A percentile compares a stretch with the other conserved stretches of the same genome.
Conservation (phyloP, 2,888 invertebrate species). For the Drosophila formosana region DNA sequence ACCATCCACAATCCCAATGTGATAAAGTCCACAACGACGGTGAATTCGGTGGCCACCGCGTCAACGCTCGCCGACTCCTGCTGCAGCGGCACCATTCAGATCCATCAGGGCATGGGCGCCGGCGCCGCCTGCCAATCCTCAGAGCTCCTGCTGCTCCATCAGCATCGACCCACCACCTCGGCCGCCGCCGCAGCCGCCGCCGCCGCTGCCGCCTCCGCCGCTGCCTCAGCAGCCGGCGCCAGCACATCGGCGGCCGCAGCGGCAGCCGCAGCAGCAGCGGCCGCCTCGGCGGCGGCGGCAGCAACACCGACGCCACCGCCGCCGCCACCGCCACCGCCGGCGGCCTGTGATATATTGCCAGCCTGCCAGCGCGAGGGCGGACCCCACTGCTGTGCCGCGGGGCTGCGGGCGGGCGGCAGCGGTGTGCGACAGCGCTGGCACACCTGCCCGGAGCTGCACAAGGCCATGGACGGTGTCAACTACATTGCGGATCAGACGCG, state of each 20-base stretch:
- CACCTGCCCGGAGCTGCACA: conserved; percentile 95
- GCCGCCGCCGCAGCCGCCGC: conserved; percentile 41
- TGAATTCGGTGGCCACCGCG: conserved; percentile 83
- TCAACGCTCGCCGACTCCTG: conserved; percentile 84
- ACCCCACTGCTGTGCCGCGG: conserved; percentile 87
- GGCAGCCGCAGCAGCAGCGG: conserved; percentile 54
- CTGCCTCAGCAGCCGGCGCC: conserved; percentile 41
- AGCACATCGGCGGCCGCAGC: conserved; percentile 54
- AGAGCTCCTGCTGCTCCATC: conserved; percentile 73
- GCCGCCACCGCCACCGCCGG: conserved; percentile 76
- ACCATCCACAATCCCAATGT: conserved; percentile 82
- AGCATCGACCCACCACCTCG: conserved; percentile 66
- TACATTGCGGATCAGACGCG: conserved; percentile 97
- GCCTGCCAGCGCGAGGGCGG: conserved; percentile 84
- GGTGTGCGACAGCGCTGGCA: conserved; percentile 91
- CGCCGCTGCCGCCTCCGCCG: conserved; percentile 51
- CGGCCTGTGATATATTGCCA: conserved; percentile 78
- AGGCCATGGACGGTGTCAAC: conserved; percentile 96
- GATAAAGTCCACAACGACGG: conserved; percentile 85
- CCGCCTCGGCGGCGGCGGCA: conserved; percentile 58
- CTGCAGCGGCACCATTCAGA: conserved; percentile 82
- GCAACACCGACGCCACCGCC: conserved; percentile 80
- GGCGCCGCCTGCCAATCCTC: conserved; percentile 81
- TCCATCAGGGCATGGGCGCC: conserved; percentile 82
- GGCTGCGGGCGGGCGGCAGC: conserved; percentile 70